Base-by-base conservation (phyloP, 2,113 vertebrate species). In the Monarcha castaneiventris region DNA sequence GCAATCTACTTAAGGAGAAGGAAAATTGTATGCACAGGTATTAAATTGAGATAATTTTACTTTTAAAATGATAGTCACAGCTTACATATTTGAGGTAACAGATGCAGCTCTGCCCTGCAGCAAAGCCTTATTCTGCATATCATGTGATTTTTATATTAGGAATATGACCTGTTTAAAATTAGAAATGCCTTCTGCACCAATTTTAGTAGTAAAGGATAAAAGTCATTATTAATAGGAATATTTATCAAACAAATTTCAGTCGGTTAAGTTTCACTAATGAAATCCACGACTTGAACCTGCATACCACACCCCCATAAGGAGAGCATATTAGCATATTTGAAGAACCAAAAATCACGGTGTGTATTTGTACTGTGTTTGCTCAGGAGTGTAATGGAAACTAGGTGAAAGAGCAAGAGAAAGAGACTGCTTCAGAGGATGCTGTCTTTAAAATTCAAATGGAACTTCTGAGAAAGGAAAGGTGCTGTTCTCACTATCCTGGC, bases 41-140 rank as follows among this genome's bases (percentile, higher is more conserved):
- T 81, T 44, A 59, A 72, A 61, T 9, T 0, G 6, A 87, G 80
- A 94, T 92, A 81, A 74, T 94, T 93, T 90, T 89, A 43, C 64
- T 92, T 95, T 68, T 64, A 75, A 93, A 78, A 93, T 78, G 0
- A 67, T 32, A 94, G 86, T 81, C 80, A 56, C 86, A 87, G 48
- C 64, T 92, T 89, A 93, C 43, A 22, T 72, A 74, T 81, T 89
- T 91, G 89, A 93, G 66, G 91, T 93, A 92, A 72, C 93, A 93
- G 89, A 89, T 84, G 76, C 52, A 84, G 73, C 82, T 72, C 39
- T 94, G 76, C 92, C 91, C 80, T 87, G 86, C 64, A 92, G 86
- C 89, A 72, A 89, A 92, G 64, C 39, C 59, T 87, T 93, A 32
- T 59, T 78, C 77, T 96, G 56, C 22, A 26, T 84, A 27, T 74